These are phyloP conservation scores for Cataglyphis hispanica DNA, from an alignment of 1,140 invertebrate species.

Conservation along the genomic window DNA sequence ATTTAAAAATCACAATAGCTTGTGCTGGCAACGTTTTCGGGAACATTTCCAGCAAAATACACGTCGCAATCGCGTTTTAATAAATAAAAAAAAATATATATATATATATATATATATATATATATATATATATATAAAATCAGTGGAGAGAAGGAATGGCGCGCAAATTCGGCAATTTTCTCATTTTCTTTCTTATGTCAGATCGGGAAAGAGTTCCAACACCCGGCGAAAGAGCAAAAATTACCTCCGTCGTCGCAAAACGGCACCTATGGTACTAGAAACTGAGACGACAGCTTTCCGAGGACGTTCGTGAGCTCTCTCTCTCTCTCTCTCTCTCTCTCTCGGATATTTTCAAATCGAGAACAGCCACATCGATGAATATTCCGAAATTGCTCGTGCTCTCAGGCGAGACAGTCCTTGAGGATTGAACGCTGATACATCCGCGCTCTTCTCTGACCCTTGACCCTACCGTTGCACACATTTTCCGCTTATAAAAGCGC, in stretches of 20 bases:
- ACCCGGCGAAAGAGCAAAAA: constrained; percentile 41
- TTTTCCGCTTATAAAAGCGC: constrained; percentile 11
- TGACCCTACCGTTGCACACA: constrained; percentile 16
- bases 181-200: constrained; percentile 30
- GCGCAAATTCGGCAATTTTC: constrained; percentile 26
- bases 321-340: too few species aligned
- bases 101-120: constrained; percentile 29
- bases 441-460: background rate
- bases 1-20: background rate
- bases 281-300: constrained; percentile 17
- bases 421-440: constrained; percentile 10
- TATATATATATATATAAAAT: background rate
- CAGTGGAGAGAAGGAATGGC: background rate
- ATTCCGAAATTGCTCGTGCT: constrained; percentile 20
- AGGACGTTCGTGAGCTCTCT: background rate
- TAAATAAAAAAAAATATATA: constrained; percentile 25
- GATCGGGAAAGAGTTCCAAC: background rate
- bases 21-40: background rate
- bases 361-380: background rate
- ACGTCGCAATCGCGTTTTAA: constrained; percentile 4
- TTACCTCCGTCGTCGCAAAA: constrained; percentile 28
- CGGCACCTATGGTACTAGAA: background rate
- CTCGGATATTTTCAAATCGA: constrained; percentile 46
- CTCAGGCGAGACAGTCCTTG: background rate
- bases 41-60: constrained; percentile 15